Base-by-base conservation (phyloP, 2,797 vertebrate genomes). In the Acanthurus lineatus region DNA sequence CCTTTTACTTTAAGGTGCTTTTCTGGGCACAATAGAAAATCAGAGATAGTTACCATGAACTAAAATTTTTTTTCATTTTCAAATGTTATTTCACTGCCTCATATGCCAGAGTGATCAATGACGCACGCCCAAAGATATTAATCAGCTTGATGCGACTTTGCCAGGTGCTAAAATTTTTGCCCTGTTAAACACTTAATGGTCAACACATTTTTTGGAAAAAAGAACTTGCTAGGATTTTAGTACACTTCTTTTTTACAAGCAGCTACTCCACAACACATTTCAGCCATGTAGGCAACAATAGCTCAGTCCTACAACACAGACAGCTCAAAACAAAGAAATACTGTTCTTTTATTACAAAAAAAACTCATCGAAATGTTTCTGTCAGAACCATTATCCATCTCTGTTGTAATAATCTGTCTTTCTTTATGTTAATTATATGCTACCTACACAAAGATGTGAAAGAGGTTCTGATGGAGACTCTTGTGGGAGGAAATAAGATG, bases 401-500 rank as follows among this genome's bases (percentile, higher is more conserved):
- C 12, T 67, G 40, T 19, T 54, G 22, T 52, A 28, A 73, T 63
- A 76, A 60, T 64, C 2, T 12, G 56, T 65, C 71, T 61, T 71
- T 40, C 4, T 86, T 66, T 19, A 52, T 69, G 25, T 62, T 85
- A 71, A 83, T 84, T 72, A 66, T 6, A 78, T 28, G 44, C 65
- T 77, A 65, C 28, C 2, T 69, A 58, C 57, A 52, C 56, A 66
- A 14, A 67, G 44, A 71, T 42, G 11, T 28, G 53, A 49, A 44
- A 51, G 19, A 49, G 45, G 25, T 57, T 69, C 40, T 69, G 72
- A 42, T 72, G 69, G 70, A 82, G 74, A 72, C 42, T 35, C 38
- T 48, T 61, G 70, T 78, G 71, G 77, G 72, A 68, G 57, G 70
- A 77, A 79, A 66, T 45, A 47, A 22, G 49, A 71, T 75, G 49